Conservation (phyloP, 1,140 invertebrate genomes). For the Drosophila nigrodunni region DNA sequence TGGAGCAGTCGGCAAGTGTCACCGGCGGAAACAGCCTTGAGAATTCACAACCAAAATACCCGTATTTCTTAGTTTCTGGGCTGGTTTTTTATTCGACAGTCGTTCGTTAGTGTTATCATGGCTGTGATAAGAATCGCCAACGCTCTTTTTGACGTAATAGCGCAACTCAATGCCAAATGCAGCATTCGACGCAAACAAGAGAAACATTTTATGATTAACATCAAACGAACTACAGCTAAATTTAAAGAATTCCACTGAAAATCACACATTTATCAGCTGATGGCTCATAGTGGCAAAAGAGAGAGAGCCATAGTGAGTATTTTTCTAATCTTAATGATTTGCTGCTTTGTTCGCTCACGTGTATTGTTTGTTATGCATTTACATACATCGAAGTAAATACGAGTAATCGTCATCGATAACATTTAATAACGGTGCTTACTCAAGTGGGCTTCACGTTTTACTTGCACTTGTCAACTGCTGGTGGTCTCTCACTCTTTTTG, state of each 20-base stretch:
- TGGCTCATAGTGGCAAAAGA: not conserved
- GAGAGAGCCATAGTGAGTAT: not conserved
- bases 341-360: conserved; percentile 14
- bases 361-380: conserved; percentile 6
- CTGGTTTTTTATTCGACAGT: conserved; percentile 3
- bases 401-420: conserved; percentile 25
- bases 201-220: conserved; percentile 36
- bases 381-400: not conserved
- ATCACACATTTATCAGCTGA: conserved; percentile 46
- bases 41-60: not conserved
- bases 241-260: conserved; percentile 26
- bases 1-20: not conserved
- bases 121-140: conserved; percentile 22
- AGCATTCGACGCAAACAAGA: conserved; percentile 23
- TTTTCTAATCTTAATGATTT: not conserved
- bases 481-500: conserved; percentile 4
- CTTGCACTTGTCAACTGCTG: conserved; percentile 15
- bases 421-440: conserved; percentile 16
- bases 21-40: conserved; percentile 28
- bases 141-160: conserved; percentile 41
- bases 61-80: conserved; percentile 20
- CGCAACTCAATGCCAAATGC: conserved; percentile 22
- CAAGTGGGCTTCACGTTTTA: conserved; percentile 22
- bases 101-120: conserved; percentile 16
- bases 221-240: conserved; percentile 9